Conservation (phyloP, 1,140 invertebrate species). For the Microplitis mediator region DNA sequence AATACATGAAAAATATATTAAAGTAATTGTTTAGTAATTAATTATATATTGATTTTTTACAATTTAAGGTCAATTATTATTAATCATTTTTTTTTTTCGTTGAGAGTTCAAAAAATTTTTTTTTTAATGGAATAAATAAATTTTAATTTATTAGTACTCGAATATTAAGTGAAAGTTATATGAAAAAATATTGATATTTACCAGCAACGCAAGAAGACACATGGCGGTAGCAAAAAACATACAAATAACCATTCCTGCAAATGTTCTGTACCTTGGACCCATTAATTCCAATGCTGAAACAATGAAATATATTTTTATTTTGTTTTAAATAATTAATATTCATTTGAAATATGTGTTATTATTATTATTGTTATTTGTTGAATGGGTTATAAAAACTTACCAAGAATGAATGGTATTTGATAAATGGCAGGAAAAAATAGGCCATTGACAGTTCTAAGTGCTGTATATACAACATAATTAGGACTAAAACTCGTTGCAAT, state of each 20-base stretch:
- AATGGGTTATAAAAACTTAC: constrained; percentile 41
- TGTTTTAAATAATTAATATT: too few species aligned
- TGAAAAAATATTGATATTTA: constrained; percentile 33
- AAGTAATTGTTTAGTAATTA: neutral
- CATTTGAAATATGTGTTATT: too few species aligned
- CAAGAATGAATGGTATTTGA: constrained; percentile 73
- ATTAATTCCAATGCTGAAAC: constrained; percentile 68
- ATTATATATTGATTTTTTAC: too few species aligned
- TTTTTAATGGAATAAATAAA: too few species aligned
- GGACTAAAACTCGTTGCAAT: constrained; percentile 73
- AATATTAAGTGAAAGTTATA: too few species aligned
- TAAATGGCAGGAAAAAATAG: constrained; percentile 76
- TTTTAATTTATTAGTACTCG: too few species aligned
- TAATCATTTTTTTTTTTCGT: too few species aligned
- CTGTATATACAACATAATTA: constrained; percentile 70
- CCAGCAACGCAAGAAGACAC: constrained; percentile 69
- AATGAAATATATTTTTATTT: constrained; percentile 14
- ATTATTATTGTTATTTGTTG: too few species aligned
- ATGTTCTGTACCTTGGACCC: constrained; percentile 71
- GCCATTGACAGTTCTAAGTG: constrained; percentile 69
- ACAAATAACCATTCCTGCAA: constrained; percentile 71
- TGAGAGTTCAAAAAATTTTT: too few species aligned
- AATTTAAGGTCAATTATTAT: too few species aligned
- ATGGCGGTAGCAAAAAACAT: constrained; percentile 73
- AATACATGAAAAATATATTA: neutral